Conservation (phyloP, 2,888 invertebrate species). For the Lymantria dispar region DNA sequence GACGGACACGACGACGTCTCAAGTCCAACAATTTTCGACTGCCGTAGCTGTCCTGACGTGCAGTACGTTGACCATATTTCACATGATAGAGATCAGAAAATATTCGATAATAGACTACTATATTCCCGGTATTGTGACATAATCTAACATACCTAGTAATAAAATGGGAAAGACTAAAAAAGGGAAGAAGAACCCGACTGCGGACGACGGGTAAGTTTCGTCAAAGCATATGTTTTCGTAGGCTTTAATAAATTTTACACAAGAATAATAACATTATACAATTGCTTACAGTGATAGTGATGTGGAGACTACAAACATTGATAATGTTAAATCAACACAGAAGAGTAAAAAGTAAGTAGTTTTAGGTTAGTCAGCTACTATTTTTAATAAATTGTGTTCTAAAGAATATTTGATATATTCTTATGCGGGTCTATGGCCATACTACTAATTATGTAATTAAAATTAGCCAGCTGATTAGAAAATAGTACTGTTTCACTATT, state of each 20-base stretch:
- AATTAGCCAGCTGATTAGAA: no score
- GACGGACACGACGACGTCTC: constrained; percentile 66
- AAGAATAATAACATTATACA: constrained; percentile 22
- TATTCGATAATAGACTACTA: constrained; percentile 59
- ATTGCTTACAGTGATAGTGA: constrained; percentile 84
- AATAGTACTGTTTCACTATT: no score
- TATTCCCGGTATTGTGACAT: constrained; percentile 70
- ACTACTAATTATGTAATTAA: no score
- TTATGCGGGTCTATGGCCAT: no score
- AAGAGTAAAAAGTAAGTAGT: constrained; percentile 72
- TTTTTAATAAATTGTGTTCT: constrained; percentile 3
- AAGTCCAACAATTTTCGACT: constrained; percentile 49
- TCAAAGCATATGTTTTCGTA: constrained; percentile 56
- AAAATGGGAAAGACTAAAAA: constrained; percentile 92
- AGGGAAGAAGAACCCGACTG: constrained; percentile 88
- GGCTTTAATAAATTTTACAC: constrained; percentile 29
- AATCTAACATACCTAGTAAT: constrained; percentile 46
- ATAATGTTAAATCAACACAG: constrained; percentile 61
- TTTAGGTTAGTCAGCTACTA: constrained; percentile 58
- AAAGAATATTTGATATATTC: not conserved
- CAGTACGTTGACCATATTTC: constrained; percentile 66
- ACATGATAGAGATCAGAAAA: constrained; percentile 76
- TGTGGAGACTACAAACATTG: constrained; percentile 70
- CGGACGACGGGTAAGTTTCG: constrained; percentile 87
- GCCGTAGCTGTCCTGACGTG: constrained; percentile 50